Conservation (phyloP, 2,797 vertebrate genomes). For the Pangasius macronema region DNA sequence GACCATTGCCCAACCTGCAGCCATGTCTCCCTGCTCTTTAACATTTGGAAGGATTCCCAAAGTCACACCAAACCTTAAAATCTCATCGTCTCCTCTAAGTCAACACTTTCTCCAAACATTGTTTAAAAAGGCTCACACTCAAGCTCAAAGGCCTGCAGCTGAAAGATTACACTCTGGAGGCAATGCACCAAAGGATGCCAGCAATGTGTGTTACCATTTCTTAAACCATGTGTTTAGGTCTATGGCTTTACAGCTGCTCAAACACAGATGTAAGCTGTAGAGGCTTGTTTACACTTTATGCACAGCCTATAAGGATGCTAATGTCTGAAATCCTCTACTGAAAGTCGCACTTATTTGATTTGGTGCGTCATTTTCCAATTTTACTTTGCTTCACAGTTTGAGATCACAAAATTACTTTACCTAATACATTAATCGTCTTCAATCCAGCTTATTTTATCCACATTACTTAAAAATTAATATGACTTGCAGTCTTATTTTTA, state of each 20-base stretch:
- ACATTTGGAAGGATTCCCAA: slow-evolving; percentile 13
- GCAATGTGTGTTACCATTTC: slow-evolving; percentile 54
- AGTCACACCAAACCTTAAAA: slow-evolving; percentile 18
- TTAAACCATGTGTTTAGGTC: slow-evolving; percentile 64
- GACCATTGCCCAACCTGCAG: background rate
- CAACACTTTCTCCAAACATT: slow-evolving; percentile 23
- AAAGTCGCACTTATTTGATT: background rate
- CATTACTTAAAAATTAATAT: background rate
- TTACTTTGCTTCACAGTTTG: background rate
- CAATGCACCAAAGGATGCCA: slow-evolving; percentile 55
- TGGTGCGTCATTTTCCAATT: background rate
- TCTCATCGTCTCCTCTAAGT: background rate
- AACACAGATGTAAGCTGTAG: slow-evolving; percentile 66
- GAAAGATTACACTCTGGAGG: slow-evolving; percentile 43
- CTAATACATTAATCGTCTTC: too few species aligned
- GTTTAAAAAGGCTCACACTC: slow-evolving; percentile 44
- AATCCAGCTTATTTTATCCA: background rate
- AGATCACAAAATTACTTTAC: background rate
- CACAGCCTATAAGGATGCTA: background rate
- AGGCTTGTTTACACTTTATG: slow-evolving; percentile 27
- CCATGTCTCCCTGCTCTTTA: background rate
- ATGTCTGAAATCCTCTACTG: background rate
- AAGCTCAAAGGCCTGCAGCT: slow-evolving; percentile 33
- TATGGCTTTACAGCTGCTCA: slow-evolving; percentile 70
- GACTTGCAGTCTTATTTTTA: background rate